A percentile compares a stretch with the other conserved stretches of the same genome.
Evolutionary conservation across 2,113 vertebrate genomes (phyloP).

Genomic region (Bos indicus): DNA sequence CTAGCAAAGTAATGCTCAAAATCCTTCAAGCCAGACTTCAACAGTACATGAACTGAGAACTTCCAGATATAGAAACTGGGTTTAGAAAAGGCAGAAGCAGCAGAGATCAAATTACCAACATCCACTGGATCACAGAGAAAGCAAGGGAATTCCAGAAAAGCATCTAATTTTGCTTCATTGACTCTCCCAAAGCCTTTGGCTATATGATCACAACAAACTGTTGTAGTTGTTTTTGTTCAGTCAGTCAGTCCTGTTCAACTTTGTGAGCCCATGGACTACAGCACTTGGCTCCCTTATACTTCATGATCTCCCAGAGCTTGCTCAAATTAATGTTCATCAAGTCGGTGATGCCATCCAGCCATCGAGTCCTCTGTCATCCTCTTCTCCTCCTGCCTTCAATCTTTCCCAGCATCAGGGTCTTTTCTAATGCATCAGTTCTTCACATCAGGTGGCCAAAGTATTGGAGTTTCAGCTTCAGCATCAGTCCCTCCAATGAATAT

Average conservation of each 20-base stretch:
- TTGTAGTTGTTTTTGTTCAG: neutral
- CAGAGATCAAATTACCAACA: neutral
- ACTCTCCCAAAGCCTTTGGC: neutral
- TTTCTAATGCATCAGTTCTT: neutral
- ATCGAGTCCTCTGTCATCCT: neutral
- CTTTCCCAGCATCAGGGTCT: neutral
- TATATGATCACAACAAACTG: neutral
- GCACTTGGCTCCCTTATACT: neutral
- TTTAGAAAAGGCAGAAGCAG: neutral
- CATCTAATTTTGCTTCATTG: neutral
- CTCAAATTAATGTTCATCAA: neutral
- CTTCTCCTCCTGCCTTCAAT: neutral
- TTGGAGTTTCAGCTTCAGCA: neutral
- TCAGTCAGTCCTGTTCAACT: neutral
- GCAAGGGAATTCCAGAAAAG: neutral
- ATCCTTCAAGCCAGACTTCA: neutral
- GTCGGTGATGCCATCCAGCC: neutral
- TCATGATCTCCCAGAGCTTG: neutral
- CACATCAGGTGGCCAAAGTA: neutral
- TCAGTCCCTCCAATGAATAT: neutral
- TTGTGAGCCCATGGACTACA: neutral
- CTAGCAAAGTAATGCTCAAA: neutral
- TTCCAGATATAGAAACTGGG: neutral
- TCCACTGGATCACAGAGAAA: neutral
- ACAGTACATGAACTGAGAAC: neutral